Base-by-base conservation (phyloP, 2,888 invertebrate genomes). In the Allolobophora icterica region DNA sequence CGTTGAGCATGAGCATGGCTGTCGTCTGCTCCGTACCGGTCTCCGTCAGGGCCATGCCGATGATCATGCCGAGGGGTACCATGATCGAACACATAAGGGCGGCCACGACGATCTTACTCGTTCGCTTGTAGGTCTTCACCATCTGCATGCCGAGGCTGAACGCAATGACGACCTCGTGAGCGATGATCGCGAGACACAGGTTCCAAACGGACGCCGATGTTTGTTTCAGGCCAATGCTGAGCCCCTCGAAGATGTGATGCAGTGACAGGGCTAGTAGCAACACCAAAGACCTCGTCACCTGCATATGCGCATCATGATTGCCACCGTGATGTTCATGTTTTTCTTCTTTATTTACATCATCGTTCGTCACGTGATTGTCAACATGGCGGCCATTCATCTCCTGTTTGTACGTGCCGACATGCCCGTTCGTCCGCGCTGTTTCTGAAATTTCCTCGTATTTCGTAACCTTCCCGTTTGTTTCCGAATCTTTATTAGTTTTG, bases 171-270 rank as follows among this genome's bases (percentile, higher is more conserved):
- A 91, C 94, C 93, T 96, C 96, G 94, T 96, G 96, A 87, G 96
- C 94, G 38, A 95, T 93, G 33, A 96, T 95, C 2, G 96, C 96
- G 21, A 96, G 42, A 13, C 93, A 92, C 84, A 93, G 94, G 92
- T 95, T 94, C 93, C 96, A 93, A 4, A 94, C 93, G 34, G 92
- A 91, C 13, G 89, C 30, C 0, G 92, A 84, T 33, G 94, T 93
- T 15, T 93, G 92, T 92, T 96, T 96, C 33, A 96, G 94, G 0
- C 96, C 96, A 91, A 96, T 94, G 15, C 90, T 90, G 11, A 90
- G 84, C 19, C 96, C 96, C 93, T 96, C 96, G 93, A 96, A 96
- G 11, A 96, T 93, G 33, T 96, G 96, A 93, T 96, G 96, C 3
- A 96, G 93, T 0, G 96, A 96, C 0, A 96, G 94, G 11, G 96